These are phyloP conservation scores for Drosophila simulans DNA, from an alignment of 1,140 invertebrate genomes.

Conservation along the genomic window DNA sequence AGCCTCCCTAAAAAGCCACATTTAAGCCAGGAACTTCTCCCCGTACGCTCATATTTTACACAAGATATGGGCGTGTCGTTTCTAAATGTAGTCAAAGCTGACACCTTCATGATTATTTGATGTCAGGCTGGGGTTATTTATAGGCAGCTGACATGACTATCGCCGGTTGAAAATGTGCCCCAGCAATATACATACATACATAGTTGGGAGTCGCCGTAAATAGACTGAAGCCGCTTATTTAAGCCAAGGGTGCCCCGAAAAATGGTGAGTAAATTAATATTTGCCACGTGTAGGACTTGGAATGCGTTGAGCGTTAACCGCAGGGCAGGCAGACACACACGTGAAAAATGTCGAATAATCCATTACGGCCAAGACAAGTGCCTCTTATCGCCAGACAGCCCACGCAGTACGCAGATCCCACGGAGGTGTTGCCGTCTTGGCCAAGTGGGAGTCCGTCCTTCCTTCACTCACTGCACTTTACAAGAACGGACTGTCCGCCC, in stretches of 20 bases:
- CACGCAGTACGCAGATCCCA: conserved; percentile 6
- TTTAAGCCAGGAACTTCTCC: conserved; percentile 20
- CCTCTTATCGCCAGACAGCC: conserved; percentile 43
- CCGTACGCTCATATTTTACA: conserved; percentile 20
- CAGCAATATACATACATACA: not conserved
- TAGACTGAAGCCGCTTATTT: conserved; percentile 30
- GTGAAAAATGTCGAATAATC: conserved; percentile 74
- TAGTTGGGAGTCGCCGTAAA: not conserved
- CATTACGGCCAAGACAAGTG: conserved; percentile 51
- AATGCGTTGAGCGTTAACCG: conserved; percentile 50
- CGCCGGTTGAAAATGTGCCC: not conserved
- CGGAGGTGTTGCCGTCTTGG: not conserved
- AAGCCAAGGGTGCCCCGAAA: not conserved
- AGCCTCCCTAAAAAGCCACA: conserved; percentile 4
- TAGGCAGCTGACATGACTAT: conserved; percentile 56
- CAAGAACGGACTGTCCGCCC: conserved; percentile 10
- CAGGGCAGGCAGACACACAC: conserved; percentile 24
- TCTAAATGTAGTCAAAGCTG: conserved; percentile 31
- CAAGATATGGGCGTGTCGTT: conserved; percentile 15
- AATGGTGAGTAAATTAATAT: conserved; percentile 66
- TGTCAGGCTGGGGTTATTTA: conserved; percentile 49
- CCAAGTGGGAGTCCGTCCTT: not conserved
- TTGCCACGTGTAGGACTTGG: conserved; percentile 61
- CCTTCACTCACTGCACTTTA: conserved; percentile 35
- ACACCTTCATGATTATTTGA: conserved; percentile 50